Conservation (phyloP, 2,888 invertebrate species). For the Pinctada fucata region DNA sequence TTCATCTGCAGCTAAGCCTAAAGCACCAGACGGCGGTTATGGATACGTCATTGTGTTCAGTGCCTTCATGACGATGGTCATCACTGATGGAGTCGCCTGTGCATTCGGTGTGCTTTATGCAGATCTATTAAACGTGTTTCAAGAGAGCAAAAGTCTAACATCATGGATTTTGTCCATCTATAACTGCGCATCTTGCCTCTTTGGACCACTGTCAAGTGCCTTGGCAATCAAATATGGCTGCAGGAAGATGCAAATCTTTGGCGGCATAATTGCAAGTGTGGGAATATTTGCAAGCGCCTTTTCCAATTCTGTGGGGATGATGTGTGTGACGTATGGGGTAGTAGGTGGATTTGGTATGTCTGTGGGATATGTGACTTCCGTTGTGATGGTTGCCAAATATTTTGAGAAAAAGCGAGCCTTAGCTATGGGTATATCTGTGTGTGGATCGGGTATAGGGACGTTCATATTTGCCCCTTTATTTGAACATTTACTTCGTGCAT, state of each 20-base stretch:
- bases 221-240: conserved; percentile 68
- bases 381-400: conserved; percentile 72
- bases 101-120: conserved; percentile 93
- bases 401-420: conserved; percentile 71
- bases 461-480: conserved; percentile 70
- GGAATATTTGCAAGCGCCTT: conserved; percentile 68
- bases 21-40: conserved; percentile 83
- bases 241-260: conserved; percentile 64
- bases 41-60: conserved; percentile 94
- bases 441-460: conserved; percentile 72
- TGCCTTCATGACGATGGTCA: conserved; percentile 91
- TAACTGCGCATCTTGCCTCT: conserved; percentile 89
- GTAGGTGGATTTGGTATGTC: conserved; percentile 72
- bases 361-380: conserved; percentile 70
- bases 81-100: conserved; percentile 94
- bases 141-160: conserved; percentile 89
- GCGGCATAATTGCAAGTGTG: conserved; percentile 65
- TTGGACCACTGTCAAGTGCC: conserved; percentile 70
- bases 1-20: too few species aligned
- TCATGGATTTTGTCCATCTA: conserved; percentile 94
- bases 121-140: conserved; percentile 89
- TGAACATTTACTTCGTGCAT: conserved; percentile 60
- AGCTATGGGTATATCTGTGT: conserved; percentile 72
- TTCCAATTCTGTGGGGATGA: conserved; percentile 58
- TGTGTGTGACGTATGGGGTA: conserved; percentile 73